Conservation (phyloP, 2,888 invertebrate genomes). For the Steinernema hermaphroditum region DNA sequence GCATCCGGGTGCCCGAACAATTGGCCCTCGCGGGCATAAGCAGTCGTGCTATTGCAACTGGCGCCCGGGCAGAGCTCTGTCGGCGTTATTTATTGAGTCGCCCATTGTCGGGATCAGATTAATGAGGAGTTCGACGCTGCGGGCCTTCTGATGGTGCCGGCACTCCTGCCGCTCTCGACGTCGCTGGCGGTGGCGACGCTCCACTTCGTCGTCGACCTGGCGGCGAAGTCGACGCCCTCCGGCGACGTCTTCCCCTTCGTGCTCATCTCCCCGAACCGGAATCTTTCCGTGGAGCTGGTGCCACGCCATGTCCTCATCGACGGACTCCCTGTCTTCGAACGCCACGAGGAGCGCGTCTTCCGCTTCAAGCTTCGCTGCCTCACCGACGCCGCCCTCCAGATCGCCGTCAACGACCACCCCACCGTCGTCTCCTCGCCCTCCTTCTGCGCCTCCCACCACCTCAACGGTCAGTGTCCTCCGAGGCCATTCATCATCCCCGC, state of each 20-base stretch:
- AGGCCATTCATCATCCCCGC: too few relatives aligned
- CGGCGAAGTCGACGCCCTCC: background rate
- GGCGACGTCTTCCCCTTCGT: constrained; percentile 36
- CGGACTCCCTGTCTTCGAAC: constrained; percentile 30
- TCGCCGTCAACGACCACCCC: constrained; percentile 35
- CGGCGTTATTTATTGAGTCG: constrained; percentile 7
- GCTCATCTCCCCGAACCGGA: constrained; percentile 44
- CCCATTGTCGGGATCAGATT: constrained; percentile 15
- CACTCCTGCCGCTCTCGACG: constrained; percentile 29
- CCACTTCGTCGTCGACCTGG: constrained; percentile 28
- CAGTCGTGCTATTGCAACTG: constrained; percentile 18
- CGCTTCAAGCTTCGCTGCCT: constrained; percentile 36
- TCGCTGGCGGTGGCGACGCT: constrained; percentile 29
- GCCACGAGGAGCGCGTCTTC: background rate
- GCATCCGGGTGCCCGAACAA: constrained; percentile 3
- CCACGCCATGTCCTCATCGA: constrained; percentile 40
- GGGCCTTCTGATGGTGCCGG: constrained; percentile 21
- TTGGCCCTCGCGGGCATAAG: constrained; percentile 5
- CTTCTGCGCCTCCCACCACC: constrained; percentile 36
- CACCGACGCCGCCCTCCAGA: constrained; percentile 41
- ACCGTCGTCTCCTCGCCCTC: constrained; percentile 41
- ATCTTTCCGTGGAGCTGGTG: constrained; percentile 43
- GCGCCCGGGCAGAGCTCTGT: constrained; percentile 14
- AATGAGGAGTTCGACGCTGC: constrained; percentile 23
- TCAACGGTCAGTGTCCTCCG: constrained; percentile 36